A percentile compares a stretch with the other conserved stretches of the same genome.
Evolutionary conservation across 2,113 vertebrate genomes (phyloP).

Genomic region (Aphelocoma coerulescens): DNA sequence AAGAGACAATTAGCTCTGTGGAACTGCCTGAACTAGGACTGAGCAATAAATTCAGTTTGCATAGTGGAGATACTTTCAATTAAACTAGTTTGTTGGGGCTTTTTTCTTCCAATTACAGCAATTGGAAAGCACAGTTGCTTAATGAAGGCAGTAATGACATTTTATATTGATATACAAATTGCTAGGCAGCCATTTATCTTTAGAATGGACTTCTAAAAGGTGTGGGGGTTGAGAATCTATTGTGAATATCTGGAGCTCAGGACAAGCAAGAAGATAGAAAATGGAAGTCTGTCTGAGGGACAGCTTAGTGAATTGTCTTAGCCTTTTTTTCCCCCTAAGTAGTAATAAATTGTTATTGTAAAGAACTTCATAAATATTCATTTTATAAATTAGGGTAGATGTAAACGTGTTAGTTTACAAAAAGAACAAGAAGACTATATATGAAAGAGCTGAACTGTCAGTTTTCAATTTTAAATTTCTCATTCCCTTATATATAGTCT

Average conservation of each 20-base stretch:
- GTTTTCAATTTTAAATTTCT: background rate
- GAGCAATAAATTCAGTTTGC: background rate
- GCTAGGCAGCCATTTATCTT: background rate
- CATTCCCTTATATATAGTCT: background rate
- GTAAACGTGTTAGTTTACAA: background rate
- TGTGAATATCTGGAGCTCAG: background rate
- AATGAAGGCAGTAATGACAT: background rate
- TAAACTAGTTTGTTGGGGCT: background rate
- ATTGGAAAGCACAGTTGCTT: background rate
- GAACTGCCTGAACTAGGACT: background rate
- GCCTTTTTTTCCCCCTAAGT: background rate
- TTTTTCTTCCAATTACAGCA: background rate
- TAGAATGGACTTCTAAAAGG: background rate
- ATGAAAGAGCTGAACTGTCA: background rate
- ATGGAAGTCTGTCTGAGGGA: background rate
- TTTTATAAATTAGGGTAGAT: background rate
- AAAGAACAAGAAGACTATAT: background rate
- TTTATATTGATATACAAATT: background rate
- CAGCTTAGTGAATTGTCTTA: background rate
- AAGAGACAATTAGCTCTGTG: background rate
- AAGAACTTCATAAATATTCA: background rate
- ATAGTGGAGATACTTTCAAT: background rate
- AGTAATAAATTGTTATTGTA: background rate
- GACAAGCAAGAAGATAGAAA: background rate
- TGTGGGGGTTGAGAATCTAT: background rate